These are phyloP conservation scores for Heliocidaris tuberculata DNA, from an alignment of 35 echinoderm and acorn worm genomes.

Conservation along the genomic window DNA sequence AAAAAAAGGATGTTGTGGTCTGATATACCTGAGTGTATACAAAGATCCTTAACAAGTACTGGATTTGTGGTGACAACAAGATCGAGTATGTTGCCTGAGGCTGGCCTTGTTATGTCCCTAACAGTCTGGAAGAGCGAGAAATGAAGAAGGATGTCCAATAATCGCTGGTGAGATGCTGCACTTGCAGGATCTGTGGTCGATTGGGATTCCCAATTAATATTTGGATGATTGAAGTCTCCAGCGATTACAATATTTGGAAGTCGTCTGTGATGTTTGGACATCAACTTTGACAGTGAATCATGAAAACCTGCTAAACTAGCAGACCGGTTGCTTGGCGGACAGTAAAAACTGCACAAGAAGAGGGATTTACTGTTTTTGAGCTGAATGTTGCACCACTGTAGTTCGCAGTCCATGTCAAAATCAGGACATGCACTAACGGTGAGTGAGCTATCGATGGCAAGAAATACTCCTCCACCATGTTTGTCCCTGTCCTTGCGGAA, in stretches of 20 bases:
- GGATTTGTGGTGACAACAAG: constrained; percentile 52
- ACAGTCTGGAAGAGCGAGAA: constrained; percentile 23
- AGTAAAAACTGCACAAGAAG: too few species aligned
- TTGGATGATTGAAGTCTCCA: constrained; percentile 50
- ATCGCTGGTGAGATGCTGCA: neutral
- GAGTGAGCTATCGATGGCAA: constrained; percentile 20
- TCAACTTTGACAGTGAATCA: neutral
- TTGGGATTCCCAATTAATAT: constrained; percentile 33
- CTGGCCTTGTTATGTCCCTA: constrained; percentile 38
- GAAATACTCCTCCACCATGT: constrained; percentile 47
- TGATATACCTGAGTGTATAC: constrained; percentile 40
- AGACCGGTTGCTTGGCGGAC: neutral
- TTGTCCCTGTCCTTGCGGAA: constrained; percentile 21
- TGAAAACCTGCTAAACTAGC: neutral
- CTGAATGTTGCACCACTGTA: constrained; percentile 27
- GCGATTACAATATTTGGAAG: constrained; percentile 40
- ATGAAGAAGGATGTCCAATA: constrained; percentile 35
- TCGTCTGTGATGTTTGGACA: neutral
- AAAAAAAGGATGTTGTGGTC: constrained; percentile 46
- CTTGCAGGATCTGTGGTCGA: neutral
- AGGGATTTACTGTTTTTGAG: constrained; percentile 22
- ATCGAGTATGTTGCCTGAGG: constrained; percentile 48
- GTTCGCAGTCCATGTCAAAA: constrained; percentile 39
- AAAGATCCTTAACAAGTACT: neutral
- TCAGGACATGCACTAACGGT: constrained; percentile 28